Evolutionary conservation across 1,140 invertebrate species (phyloP), one percentile per base, ranked within the genome.

Genomic region (Procambarus clarkii): DNA sequence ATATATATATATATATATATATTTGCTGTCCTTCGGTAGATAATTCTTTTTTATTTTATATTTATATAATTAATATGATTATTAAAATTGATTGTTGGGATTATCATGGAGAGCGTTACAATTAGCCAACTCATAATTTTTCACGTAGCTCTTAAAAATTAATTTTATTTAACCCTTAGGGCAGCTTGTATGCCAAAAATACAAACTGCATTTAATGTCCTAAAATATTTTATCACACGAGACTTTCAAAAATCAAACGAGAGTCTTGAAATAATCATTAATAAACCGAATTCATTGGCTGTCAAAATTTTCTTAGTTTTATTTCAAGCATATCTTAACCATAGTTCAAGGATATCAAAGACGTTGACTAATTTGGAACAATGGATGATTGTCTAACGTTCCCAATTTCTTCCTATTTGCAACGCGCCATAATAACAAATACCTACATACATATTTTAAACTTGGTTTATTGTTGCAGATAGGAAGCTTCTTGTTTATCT

Each of bases 291-390:
- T 34, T 80, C 54, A 54, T 48, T 64, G 60, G 60, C 11, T 79
- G 34, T 13, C 44, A 79, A 79, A 48, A 21, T 21, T 48, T 79
- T 79, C 50, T 50, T 78, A 46, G 13, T 11, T 79, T 18, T 79
- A 45, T 15, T 79, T 79, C 2, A 48, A 79, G 45, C 76, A 45
- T 45, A 78, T 8, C 76, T 78, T 21, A 24, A 45, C 34, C 8
- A 8, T 18, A 44, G 3, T 45, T 78, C 4, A 48, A 48, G 77
- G 15, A 79, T 48, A 48, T 34, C 21, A 13, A 79, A 79, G 77
- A 79, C 77, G 50, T 79, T 79, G 77, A 79, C 77, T 79, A 79
- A 46, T 79, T 79, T 50, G 44, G 13, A 34, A 15, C 8, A n/a
- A 79, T 79, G 77, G 45, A 48, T 79, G 18, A 21, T 54, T 54